Conservation (phyloP, 2,113 vertebrate genomes). For the Triplophysa dalaica region DNA sequence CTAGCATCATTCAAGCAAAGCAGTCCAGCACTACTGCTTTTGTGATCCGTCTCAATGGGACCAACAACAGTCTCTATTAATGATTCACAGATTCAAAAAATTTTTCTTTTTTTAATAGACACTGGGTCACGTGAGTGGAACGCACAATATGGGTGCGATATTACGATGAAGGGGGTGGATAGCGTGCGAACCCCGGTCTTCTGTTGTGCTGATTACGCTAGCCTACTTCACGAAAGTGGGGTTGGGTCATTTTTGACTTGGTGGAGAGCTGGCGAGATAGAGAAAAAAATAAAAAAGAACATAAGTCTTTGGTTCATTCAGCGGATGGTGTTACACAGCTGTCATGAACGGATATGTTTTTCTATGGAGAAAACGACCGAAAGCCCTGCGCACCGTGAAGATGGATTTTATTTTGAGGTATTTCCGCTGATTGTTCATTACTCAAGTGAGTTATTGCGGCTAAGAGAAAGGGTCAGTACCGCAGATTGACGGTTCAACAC, state of each 20-base stretch:
- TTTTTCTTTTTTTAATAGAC: constrained; percentile 89
- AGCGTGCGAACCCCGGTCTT: constrained; percentile 78
- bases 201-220: constrained; percentile 87
- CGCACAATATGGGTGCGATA: constrained; percentile 88
- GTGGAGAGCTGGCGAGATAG: constrained; percentile 33
- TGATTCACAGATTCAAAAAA: constrained; percentile 95
- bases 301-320: constrained; percentile 48
- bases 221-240: constrained; percentile 85
- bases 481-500: constrained; percentile 47
- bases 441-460: constrained; percentile 88
- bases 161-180: constrained; percentile 82
- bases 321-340: constrained; percentile 70
- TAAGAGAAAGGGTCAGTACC: constrained; percentile 88
- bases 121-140: constrained; percentile 94
- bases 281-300: constrained; percentile 4
- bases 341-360: constrained; percentile 79
- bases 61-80: constrained; percentile 84
- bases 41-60: constrained; percentile 66
- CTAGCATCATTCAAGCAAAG: neutral
- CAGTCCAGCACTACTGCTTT: constrained; percentile 47
- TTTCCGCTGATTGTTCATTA: constrained; percentile 99
- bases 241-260: constrained; percentile 76
- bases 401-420: constrained; percentile 99
- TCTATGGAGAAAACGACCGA: constrained; percentile 68
- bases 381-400: constrained; percentile 72